Evolutionary conservation across 1,140 invertebrate genomes (phyloP), one percentile per base, ranked within the genome.

Genomic region (Neodiprion pinetum): DNA sequence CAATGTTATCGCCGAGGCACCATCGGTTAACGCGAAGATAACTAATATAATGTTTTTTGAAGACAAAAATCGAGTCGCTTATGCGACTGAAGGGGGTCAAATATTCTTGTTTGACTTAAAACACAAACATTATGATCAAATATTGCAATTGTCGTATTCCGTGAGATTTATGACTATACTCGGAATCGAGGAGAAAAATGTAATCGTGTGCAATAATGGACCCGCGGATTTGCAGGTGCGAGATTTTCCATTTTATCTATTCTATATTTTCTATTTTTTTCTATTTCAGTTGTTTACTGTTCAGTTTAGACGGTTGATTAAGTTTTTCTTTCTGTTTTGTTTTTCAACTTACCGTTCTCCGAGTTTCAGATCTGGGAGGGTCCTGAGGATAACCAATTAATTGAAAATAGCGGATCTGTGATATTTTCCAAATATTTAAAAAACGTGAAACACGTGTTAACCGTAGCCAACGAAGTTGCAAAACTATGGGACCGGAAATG

Each of bases 1-100:
- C 69, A 53, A 72, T n/a, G 28, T 76, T 40, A 28, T 84, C 47
- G 75, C 71, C 9, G 77, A 81, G 77, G 75, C 78, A 73, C 74
- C 80, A 73, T 76, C 77, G 28, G 71, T 80, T 7, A 69, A 80
- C 50, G 84, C 81, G n/a, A 84, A 81, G 70, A 83, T 88, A 72
- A 79, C 75, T 47, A 81, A 78, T 21, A 73, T 88, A n/a, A 81
- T 77, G 72, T 69, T 87, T 10, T 79, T 78, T 21, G 61, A 81
- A 5, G 72, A 83, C 53, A 80, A 72, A 17, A 75, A 80, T 1
- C 81, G 83, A 76, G 74, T 88, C 66, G 73, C 87, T 48, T 87
- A 82, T 72, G 70, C 82, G 8, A 85, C 82, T 1, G 83, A 87
- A 48, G 77, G 77, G 71, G 71, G 71, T 8, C 74, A 70, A 14